These are phyloP conservation scores for Pongo abelii DNA, from an alignment of 2,113 vertebrate genomes.

Conservation along the genomic window DNA sequence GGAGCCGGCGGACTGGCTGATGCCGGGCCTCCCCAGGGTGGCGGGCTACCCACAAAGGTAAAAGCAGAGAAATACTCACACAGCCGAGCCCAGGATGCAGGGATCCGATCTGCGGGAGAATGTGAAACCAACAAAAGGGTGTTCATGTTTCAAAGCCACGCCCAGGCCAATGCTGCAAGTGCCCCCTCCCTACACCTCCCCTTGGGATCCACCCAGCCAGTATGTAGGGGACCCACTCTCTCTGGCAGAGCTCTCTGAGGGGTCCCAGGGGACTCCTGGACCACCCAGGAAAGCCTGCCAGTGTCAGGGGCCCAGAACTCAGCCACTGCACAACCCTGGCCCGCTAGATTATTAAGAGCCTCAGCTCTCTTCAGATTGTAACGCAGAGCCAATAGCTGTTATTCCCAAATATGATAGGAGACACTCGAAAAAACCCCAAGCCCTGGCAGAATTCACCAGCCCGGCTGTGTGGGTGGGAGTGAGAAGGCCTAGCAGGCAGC, in stretches of 20 bases:
- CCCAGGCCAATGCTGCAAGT: not conserved
- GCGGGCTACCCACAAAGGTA: not conserved
- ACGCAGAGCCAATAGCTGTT: no score
- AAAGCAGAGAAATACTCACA: constrained; percentile 88
- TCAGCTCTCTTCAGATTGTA: not conserved
- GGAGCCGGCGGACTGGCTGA: not conserved
- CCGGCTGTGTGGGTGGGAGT: not conserved
- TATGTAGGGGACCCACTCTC: no score
- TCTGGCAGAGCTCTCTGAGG: not conserved
- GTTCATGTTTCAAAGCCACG: accelerated
- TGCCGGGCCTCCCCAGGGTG: accelerated
- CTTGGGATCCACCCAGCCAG: not conserved
- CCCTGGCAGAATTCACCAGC: not conserved
- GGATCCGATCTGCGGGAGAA: constrained; percentile 93
- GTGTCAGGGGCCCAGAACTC: not conserved
- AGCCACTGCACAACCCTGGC: not conserved
- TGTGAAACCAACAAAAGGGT: not conserved
- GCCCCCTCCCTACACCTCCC: not conserved
- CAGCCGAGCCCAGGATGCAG: constrained; percentile 97
- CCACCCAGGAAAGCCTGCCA: not conserved
- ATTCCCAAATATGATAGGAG: not conserved
- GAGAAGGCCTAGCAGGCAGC: not conserved
- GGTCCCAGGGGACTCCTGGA: not conserved
- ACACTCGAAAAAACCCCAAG: not conserved
- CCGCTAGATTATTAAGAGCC: not conserved